Evolutionary conservation across 2,113 vertebrate species (phyloP).

Genomic region (Cavia porcellus): DNA sequence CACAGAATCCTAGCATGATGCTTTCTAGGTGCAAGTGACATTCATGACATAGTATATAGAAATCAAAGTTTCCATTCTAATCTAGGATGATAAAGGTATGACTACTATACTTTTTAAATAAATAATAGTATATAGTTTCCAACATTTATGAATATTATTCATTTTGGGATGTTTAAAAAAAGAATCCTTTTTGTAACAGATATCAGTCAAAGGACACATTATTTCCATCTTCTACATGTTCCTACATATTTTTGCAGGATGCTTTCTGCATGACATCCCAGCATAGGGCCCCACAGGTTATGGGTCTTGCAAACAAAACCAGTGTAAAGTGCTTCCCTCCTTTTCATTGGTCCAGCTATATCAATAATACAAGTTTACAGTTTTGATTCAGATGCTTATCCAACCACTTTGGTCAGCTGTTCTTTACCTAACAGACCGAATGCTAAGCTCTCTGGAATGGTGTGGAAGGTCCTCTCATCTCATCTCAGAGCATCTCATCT

Average conservation of each 20-base stretch:
- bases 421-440: background rate
- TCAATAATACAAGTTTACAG: background rate
- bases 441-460: background rate
- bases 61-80: conserved; percentile 77
- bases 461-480: background rate
- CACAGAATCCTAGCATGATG: conserved; percentile 55
- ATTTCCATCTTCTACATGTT: background rate
- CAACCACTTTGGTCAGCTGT: background rate
- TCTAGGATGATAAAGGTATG: conserved; percentile 81
- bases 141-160: conserved; percentile 66
- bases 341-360: background rate
- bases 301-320: background rate
- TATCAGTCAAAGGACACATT: background rate
- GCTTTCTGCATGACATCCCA: background rate
- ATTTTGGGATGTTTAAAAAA: conserved; percentile 68
- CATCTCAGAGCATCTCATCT: background rate
- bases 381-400: background rate
- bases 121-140: background rate
- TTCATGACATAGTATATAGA: conserved; percentile 81
- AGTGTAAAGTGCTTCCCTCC: background rate
- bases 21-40: conserved; percentile 84
- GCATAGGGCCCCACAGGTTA: background rate
- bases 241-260: background rate
- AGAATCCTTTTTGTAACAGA: accelerated
- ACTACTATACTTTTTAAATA: background rate